Conservation (phyloP, 35 echinoderm and acorn worm species). For the Eucidaris tribuloides region DNA sequence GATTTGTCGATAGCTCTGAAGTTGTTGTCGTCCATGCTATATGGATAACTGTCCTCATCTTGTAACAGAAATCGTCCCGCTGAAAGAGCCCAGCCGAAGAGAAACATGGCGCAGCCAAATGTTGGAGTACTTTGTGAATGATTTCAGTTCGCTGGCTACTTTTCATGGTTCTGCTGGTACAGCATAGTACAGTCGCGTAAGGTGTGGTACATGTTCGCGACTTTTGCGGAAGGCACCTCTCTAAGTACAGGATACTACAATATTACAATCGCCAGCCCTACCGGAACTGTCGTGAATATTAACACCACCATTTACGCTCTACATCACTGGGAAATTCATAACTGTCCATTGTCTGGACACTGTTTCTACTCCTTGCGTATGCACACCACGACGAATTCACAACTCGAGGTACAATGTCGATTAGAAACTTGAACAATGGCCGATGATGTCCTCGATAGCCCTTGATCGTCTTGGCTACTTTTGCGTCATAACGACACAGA, state of each 20-base stretch:
- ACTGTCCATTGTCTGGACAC: slow-evolving; percentile 48
- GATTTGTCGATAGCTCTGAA: neutral
- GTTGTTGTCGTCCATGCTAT: slow-evolving; percentile 12
- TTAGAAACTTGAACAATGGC: slow-evolving; percentile 67
- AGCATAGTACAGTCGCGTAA: slow-evolving; percentile 50
- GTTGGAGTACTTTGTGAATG: neutral
- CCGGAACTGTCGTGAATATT: neutral
- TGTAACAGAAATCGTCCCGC: neutral
- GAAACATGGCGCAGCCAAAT: neutral
- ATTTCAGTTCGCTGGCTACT: slow-evolving; percentile 69
- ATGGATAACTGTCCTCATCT: slow-evolving; percentile 27
- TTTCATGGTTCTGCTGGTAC: slow-evolving; percentile 72
- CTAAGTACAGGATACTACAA: neutral
- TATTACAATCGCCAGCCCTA: neutral
- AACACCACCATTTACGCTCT: slow-evolving; percentile 12
- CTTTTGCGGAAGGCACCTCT: slow-evolving; percentile 20
- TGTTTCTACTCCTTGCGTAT: slow-evolving; percentile 52
- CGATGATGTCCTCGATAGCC: slow-evolving; percentile 71
- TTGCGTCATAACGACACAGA: too few relatives aligned
- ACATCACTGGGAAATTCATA: slow-evolving; percentile 74
- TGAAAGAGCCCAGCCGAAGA: neutral
- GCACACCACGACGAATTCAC: slow-evolving; percentile 70
- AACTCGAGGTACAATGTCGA: slow-evolving; percentile 69
- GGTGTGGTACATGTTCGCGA: slow-evolving; percentile 54
- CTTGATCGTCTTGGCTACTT: slow-evolving; percentile 50